These are phyloP conservation scores for Lucilia cuprina DNA, from an alignment of 1,140 invertebrate species.

Conservation along the genomic window DNA sequence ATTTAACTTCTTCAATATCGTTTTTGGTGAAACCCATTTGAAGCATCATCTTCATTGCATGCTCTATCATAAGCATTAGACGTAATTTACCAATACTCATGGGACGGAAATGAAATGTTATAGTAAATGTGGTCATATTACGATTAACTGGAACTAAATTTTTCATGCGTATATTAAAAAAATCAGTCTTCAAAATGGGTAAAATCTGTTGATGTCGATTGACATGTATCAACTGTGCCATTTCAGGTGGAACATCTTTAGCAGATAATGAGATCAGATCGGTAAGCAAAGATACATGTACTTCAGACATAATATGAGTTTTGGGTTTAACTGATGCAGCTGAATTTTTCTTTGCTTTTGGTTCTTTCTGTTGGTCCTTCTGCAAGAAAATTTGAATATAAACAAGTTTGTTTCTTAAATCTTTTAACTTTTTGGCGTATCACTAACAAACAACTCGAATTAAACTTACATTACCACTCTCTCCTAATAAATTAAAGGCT, in stretches of 20 bases:
- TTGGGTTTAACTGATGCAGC: slow-evolving; percentile 48
- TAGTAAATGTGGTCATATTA: slow-evolving; percentile 67
- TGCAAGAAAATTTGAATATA: background rate
- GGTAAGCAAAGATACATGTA: slow-evolving; percentile 71
- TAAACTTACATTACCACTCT: slow-evolving; percentile 59
- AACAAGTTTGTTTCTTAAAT: background rate
- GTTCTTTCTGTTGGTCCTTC: background rate
- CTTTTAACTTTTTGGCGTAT: background rate
- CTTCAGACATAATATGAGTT: slow-evolving; percentile 69
- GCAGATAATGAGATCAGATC: slow-evolving; percentile 68
- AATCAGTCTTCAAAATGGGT: slow-evolving; percentile 84
- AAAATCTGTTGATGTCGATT: slow-evolving; percentile 75
- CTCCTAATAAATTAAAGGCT: slow-evolving; percentile 77
- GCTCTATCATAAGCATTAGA: slow-evolving; percentile 81
- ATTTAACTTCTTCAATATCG: slow-evolving; percentile 96
- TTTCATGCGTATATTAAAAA: slow-evolving; percentile 77
- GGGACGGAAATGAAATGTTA: slow-evolving; percentile 70
- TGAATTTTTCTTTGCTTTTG: background rate
- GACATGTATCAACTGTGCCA: slow-evolving; percentile 66
- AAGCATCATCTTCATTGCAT: slow-evolving; percentile 77
- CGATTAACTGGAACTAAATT: slow-evolving; percentile 74
- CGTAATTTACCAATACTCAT: slow-evolving; percentile 75
- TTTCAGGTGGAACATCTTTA: slow-evolving; percentile 69
- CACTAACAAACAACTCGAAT: background rate
- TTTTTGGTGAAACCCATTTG: slow-evolving; percentile 88